Percentiles rank a stretch among this genome's conserved stretches.
These are phyloP conservation scores for Pteria penguin DNA, from an alignment of 2,888 invertebrate species.

Conservation along the genomic window DNA sequence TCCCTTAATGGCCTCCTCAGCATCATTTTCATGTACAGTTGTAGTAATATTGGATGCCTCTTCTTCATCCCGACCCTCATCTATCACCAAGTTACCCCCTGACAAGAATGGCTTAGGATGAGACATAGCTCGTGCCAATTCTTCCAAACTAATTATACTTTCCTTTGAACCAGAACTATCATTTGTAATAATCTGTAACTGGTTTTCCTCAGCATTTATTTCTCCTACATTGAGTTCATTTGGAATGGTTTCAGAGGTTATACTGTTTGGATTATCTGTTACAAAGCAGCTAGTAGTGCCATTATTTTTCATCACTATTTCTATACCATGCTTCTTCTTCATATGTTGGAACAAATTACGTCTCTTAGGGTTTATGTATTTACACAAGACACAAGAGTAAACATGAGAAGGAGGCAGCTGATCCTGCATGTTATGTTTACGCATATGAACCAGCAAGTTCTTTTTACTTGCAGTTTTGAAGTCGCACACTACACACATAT, in stretches of 20 bases:
- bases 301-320: slow-evolving; percentile 71
- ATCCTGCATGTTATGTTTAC: slow-evolving; percentile 75
- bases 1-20: slow-evolving; percentile 75
- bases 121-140: slow-evolving; percentile 57
- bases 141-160: slow-evolving; percentile 67
- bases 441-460: slow-evolving; percentile 77
- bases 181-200: slow-evolving; percentile 2
- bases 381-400: slow-evolving; percentile 76
- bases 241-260: slow-evolving; percentile 44
- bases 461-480: slow-evolving; percentile 74
- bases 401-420: slow-evolving; percentile 74
- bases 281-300: slow-evolving; percentile 69
- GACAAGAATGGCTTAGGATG: slow-evolving; percentile 35
- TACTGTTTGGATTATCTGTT: slow-evolving; percentile 48
- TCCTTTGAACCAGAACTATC: slow-evolving; percentile 44
- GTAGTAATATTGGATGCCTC: background rate
- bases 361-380: slow-evolving; percentile 72
- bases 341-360: slow-evolving; percentile 76
- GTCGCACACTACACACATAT: slow-evolving; percentile 77
- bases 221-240: slow-evolving; percentile 59
- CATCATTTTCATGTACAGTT: slow-evolving; percentile 60
- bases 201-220: slow-evolving; percentile 39
- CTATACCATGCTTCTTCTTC: slow-evolving; percentile 77
- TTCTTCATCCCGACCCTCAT: slow-evolving; percentile 25
- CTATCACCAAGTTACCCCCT: slow-evolving; percentile 37